Evolutionary conservation across 2,113 vertebrate genomes (phyloP).

Genomic region (Capreolus pygargus): DNA sequence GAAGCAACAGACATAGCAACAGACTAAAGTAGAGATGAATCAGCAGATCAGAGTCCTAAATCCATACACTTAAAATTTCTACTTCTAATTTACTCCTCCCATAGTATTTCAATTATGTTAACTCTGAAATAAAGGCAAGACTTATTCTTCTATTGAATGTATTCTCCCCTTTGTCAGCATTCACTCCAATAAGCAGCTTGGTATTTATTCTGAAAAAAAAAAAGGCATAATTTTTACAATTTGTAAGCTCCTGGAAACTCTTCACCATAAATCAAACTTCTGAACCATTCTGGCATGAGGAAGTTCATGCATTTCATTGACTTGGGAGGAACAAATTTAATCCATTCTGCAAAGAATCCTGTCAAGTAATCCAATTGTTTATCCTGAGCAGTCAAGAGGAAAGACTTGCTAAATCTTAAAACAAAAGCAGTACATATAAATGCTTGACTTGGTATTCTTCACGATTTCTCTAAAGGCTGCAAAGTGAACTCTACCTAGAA

Average conservation of each 20-base stretch:
- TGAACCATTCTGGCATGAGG: background rate
- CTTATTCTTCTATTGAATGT: background rate
- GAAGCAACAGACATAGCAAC: background rate
- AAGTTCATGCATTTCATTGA: slow-evolving; percentile 24
- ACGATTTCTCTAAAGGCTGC: slow-evolving; percentile 32
- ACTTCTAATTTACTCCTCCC: background rate
- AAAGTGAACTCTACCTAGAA: slow-evolving; percentile 9
- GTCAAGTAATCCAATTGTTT: slow-evolving; percentile 68
- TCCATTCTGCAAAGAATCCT: slow-evolving; percentile 58
- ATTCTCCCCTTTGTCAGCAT: background rate
- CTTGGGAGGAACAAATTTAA: slow-evolving; percentile 48
- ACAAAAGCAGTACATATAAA: slow-evolving; percentile 46
- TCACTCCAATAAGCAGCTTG: background rate
- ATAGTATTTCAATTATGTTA: background rate
- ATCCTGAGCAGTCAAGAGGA: slow-evolving; percentile 61
- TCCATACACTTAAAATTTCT: background rate
- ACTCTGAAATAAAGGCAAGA: slow-evolving; percentile 21
- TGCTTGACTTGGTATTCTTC: slow-evolving; percentile 43
- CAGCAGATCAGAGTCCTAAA: background rate
- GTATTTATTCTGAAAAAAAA: background rate
- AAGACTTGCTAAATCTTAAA: slow-evolving; percentile 53
- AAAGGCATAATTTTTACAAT: background rate
- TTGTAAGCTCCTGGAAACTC: background rate
- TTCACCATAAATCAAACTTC: slow-evolving; percentile 25
- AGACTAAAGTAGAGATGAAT: background rate